Evolutionary conservation across 2,113 vertebrate genomes (phyloP).

Genomic region (Vireo altiloquus): DNA sequence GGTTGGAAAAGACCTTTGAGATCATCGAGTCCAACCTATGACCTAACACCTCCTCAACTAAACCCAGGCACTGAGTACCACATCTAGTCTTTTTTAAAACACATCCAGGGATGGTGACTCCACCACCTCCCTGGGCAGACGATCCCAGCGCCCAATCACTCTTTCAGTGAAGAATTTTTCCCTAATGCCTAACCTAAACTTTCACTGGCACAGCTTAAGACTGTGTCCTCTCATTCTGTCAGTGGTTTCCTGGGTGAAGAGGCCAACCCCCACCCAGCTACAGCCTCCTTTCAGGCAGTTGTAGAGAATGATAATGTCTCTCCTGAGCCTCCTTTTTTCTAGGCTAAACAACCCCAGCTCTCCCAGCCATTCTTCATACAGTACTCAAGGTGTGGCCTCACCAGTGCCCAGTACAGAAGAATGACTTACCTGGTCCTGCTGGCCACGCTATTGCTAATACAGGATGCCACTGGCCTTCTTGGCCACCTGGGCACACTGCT

Average conservation of each 20-base stretch:
- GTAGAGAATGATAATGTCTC: not conserved
- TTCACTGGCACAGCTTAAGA: not conserved
- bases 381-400: not conserved
- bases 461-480: not conserved
- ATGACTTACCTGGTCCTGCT: not conserved
- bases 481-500: not conserved
- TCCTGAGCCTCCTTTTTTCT: not conserved
- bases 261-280: not conserved
- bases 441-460: not conserved
- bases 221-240: not conserved
- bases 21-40: not conserved
- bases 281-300: not conserved
- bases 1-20: not conserved
- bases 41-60: not conserved
- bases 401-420: not conserved
- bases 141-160: not conserved
- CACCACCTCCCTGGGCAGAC: not conserved
- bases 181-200: not conserved
- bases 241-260: not conserved
- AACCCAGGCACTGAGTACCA: not conserved
- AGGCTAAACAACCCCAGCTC: not conserved
- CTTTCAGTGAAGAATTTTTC: not conserved
- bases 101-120: not conserved
- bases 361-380: not conserved
- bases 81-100: not conserved